These are phyloP conservation scores for Anarrhichthys ocellatus DNA, from an alignment of 2,113 vertebrate genomes.

Conservation along the genomic window DNA sequence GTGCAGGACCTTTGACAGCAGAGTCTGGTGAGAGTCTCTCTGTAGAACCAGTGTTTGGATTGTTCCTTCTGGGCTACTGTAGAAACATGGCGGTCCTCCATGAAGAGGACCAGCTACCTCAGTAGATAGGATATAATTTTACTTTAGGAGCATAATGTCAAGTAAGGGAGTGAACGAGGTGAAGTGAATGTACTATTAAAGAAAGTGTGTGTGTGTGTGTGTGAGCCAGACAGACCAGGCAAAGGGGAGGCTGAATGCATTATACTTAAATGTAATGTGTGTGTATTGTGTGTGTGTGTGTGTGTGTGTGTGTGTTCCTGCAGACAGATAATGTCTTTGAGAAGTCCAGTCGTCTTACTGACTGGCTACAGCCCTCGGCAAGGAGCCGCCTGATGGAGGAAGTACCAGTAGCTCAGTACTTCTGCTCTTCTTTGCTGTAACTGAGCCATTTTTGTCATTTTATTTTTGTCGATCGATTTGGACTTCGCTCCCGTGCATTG, in stretches of 20 bases:
- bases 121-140: neutral
- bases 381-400: constrained; percentile 25
- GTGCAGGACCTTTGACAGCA: no score
- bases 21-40: no score
- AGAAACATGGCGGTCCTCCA: no score
- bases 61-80: no score
- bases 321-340: constrained; percentile 62
- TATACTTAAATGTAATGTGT: constrained; percentile 43
- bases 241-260: constrained; percentile 21
- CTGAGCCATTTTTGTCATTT: neutral
- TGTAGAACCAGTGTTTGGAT: no score
- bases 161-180: neutral
- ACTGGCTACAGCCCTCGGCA: constrained; percentile 40
- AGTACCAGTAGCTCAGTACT: neutral
- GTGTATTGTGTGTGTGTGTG: constrained; percentile 14
- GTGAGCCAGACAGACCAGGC: neutral
- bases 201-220: constrained; percentile 9
- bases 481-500: no score
- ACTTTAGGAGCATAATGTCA: neutral
- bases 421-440: neutral
- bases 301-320: constrained; percentile 49
- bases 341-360: constrained; percentile 48
- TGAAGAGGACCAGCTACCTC: no score
- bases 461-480: neutral
- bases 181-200: neutral